Evolutionary conservation across 2,113 vertebrate genomes (phyloP).

Genomic region (Peucedramus taeniatus): DNA sequence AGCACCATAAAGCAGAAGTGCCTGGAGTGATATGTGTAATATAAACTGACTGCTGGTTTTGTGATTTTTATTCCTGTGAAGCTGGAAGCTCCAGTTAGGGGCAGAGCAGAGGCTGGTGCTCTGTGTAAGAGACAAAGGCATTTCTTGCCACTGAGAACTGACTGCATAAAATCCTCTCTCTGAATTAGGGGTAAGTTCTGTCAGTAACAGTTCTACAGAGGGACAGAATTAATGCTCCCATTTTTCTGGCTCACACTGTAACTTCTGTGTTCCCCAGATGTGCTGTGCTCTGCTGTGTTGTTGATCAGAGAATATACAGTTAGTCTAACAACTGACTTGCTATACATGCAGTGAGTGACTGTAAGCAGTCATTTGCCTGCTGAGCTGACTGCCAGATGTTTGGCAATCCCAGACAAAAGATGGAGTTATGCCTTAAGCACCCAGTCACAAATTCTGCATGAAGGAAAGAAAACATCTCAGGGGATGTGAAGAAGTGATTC

Average conservation of each 20-base stretch:
- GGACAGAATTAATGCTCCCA: background rate
- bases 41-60: background rate
- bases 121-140: background rate
- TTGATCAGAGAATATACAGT: background rate
- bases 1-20: background rate
- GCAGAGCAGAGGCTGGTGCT: background rate
- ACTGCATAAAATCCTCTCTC: background rate
- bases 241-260: background rate
- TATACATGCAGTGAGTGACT: background rate
- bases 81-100: background rate
- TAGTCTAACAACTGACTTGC: background rate
- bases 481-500: background rate
- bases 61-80: background rate
- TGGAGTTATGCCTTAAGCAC: background rate
- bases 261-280: slow-evolving; percentile 10
- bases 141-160: background rate
- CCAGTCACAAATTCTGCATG: background rate
- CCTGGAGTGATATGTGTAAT: background rate
- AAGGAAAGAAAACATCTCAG: background rate
- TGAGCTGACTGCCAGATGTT: background rate
- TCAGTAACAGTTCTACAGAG: background rate
- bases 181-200: background rate
- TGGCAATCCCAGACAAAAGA: background rate
- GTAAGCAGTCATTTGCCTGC: background rate
- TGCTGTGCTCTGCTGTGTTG: background rate